Evolutionary conservation across 2,888 invertebrate genomes (phyloP), one percentile per base, ranked within the genome.

Genomic region (Conistra vaccinii): DNA sequence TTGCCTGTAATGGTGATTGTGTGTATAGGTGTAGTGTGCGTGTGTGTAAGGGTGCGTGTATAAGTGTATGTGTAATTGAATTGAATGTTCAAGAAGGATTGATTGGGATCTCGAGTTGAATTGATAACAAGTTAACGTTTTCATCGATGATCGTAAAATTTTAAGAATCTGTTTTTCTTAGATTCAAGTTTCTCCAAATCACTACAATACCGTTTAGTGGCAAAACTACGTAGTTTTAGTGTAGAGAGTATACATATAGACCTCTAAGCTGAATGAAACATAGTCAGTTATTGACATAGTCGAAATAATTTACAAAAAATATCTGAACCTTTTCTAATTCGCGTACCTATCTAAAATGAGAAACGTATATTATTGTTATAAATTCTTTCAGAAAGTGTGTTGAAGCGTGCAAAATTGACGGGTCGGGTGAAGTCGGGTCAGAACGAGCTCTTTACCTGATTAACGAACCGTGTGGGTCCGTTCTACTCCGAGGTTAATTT

Each of bases 371-470:
- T 74, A 80, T 82, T 84, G 80, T 80, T 80, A 76, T 80, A 71
- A 14, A 26, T 32, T 58, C 39, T 53, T 51, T 78, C 89, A 80
- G 72, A 26, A 77, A 85, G 84, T 72, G 82, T 85, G 73, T 78
- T 86, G 89, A 91, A 90, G 91, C 91, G 90, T 88, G 42, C 32
- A 66, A 85, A 88, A 87, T 88, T 88, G 73, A 67, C 57, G 75
- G 79, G 57, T 76, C 45, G 83, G 69, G 61, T 61, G 80, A 63
- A 77, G 60, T 72, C 66, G 81, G 81, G 81, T 76, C 76, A 45
- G 69, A 55, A 32, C 35, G 61, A 69, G 58, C 69, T 69, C 73
- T 84, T 83, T 84, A 84, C 67, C 17, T 80, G 84, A 80, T 76
- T 83, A 83, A 84, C 76, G 76, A 84, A 83, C 81, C 84, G 71